Base-by-base conservation (phyloP, 2,888 invertebrate species). In the Pyrrhosoma nymphula region DNA sequence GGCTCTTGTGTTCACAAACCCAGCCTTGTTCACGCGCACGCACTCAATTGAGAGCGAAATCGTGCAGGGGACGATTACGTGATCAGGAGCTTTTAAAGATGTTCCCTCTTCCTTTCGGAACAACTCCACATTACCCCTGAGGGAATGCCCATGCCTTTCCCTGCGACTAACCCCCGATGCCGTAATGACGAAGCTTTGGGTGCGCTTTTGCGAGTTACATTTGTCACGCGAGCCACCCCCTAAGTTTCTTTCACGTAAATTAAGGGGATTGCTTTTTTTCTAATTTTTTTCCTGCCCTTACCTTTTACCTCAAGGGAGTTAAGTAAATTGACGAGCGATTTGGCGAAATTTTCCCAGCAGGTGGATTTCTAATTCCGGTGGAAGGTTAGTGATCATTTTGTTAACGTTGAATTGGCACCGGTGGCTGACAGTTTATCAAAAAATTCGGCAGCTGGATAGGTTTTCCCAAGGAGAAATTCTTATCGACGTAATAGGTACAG, bases 141-240 rank as follows among this genome's bases (percentile, higher is more conserved):
- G 82, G 82, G 82, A 35, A 82, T 82, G 35, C 16, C 82, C 26
- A 26, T 18, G 82, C 82, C 82, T 35, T 26, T 30, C 12, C 35
- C 26, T 35, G 35, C 0, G 82, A 82, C 82, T 16, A 14, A 23
- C 82, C 35, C 1, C 30, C 82, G 35, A 16, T 18, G 82, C 82
- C 82, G 82, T 82, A 82, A 82, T 82, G 35, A 82, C 35, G 30
- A 35, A 82, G 82, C 35, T 30, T 82, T 3, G 82, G 82, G 16
- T 14, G 35, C 35, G 16, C 16, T 18, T 35, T 1, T 23, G n/a
- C 69, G 26, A 69, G 82, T 82, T 35, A 26, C 82, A 30, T 82
- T 82, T 82, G 82, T 82, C 82, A 82, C 82, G 82, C 82, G 82
- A 82, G 82, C 14, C 82, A 35, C 82, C 14, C 35, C 82, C 35